phyloP scores from a whole-genome alignment of 2,113 vertebrate genomes.

The Uropsilus gracilis region DNA sequence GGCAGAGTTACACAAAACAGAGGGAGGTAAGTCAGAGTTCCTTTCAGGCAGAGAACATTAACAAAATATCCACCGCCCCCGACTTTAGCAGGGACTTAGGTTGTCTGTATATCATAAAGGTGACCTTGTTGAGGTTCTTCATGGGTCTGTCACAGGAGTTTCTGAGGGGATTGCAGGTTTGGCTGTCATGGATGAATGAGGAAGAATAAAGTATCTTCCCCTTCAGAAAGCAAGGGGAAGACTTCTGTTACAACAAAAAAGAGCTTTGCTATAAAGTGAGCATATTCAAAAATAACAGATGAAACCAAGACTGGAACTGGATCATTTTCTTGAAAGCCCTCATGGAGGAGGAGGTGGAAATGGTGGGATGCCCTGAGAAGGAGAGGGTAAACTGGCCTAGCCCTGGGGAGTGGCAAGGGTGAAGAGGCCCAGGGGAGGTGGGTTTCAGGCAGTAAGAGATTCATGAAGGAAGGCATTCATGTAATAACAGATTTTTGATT shows the following conservation, averaged over 20 bases:
- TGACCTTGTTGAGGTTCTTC: not conserved
- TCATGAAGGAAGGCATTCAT: no score
- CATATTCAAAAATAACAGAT: not conserved
- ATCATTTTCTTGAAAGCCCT: not conserved
- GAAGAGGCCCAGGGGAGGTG: not conserved
- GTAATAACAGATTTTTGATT: no score
- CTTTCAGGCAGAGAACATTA: slow-evolving; percentile 35
- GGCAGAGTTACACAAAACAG: slow-evolving; percentile 64
- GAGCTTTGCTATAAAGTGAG: not conserved
- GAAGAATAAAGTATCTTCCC: not conserved
- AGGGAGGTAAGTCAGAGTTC: slow-evolving; percentile 40
- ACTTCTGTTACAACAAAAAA: no score
- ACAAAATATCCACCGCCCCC: slow-evolving; percentile 2
- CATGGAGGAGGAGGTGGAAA: not conserved
- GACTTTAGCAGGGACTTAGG: slow-evolving; percentile 36
- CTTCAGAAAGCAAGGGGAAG: not conserved
- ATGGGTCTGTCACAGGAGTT: not conserved
- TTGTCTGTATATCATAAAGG: not conserved
- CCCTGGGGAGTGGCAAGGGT: not conserved
- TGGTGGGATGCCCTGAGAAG: not conserved
- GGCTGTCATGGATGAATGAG: not conserved
- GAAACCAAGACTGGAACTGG: not conserved
- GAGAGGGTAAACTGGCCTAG: not conserved
- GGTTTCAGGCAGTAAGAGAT: not conserved
- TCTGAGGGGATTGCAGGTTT: not conserved